Evolutionary conservation across 2,797 vertebrate species (phyloP), one percentile per base, ranked within the genome.

Genomic region (Decapterus maruadsi): DNA sequence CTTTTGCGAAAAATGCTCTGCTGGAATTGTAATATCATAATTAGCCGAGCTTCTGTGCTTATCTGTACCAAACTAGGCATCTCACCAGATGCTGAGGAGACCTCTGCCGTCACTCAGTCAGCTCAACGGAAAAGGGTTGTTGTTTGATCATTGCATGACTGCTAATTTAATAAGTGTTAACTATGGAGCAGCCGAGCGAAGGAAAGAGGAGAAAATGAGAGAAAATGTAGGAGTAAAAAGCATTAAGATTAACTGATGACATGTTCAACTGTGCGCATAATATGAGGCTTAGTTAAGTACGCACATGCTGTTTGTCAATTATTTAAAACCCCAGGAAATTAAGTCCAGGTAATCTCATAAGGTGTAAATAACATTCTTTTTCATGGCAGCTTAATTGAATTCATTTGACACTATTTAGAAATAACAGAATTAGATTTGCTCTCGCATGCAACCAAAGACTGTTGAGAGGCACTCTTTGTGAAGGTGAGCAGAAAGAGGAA

Each of bases 211-310:
- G 80, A 56, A 90, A 84, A 87, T 59, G 72, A 80, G 77, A 36
- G 79, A 72, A 85, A 90, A 89, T 79, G 80, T 82, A 80, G 75
- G 85, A 89, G 85, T 87, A 89, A 87, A 92, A 93, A 91, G 86
- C 84, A 78, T 90, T 88, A 78, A 92, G 90, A 93, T 91, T 90
- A 91, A 92, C 87, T 84, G 86, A 92, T 92, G 91, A 94, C 91
- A 92, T 90, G 91, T 93, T 91, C 90, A 93, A 91, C 91, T 92
- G 91, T 93, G 93, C 90, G 74, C 89, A 90, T 93, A 93, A 94
- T 93, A 72, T 68, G 68, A 89, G 88, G 89, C 89, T 94, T 91
- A 92, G 91, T 91, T 91, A 91, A 92, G 85, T 87, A 93, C 75
- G 77, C 84, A 85, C 92, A 90, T 82, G 90, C 92, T 93, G 92